phyloP scores from a whole-genome alignment of 2,113 vertebrate genomes.

The Dicrurus megarhynchus region DNA sequence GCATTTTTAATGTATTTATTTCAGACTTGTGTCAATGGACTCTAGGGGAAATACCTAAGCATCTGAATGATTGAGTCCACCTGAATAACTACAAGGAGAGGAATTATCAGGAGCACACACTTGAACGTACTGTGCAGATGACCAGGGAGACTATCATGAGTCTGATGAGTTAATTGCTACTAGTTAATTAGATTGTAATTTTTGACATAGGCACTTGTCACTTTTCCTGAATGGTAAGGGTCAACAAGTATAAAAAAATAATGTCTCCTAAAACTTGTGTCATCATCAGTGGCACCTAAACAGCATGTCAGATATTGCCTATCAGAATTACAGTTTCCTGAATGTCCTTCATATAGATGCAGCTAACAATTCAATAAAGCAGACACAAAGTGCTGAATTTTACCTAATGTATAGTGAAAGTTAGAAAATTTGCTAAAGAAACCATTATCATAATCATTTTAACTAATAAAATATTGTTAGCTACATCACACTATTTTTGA shows the following conservation, averaged over 20 bases:
- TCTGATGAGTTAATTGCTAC: background rate
- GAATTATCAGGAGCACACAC: background rate
- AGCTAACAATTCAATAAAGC: background rate
- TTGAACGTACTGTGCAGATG: background rate
- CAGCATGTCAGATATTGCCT: background rate
- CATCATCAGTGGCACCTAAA: background rate
- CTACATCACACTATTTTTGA: background rate
- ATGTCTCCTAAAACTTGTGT: background rate
- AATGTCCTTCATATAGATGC: background rate
- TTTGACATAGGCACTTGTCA: background rate
- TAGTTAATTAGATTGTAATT: background rate
- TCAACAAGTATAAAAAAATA: background rate
- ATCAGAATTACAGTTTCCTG: background rate
- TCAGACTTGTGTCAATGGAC: background rate
- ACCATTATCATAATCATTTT: background rate
- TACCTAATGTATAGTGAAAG: background rate
- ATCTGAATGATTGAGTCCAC: background rate
- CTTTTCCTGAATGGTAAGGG: background rate
- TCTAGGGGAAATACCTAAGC: background rate
- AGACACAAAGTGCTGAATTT: background rate
- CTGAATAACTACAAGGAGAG: background rate
- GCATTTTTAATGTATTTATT: background rate
- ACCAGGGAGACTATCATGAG: background rate
- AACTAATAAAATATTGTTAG: background rate
- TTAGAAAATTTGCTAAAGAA: background rate